Conservation (phyloP, 2,888 invertebrate genomes). For the Dusona sp. region DNA sequence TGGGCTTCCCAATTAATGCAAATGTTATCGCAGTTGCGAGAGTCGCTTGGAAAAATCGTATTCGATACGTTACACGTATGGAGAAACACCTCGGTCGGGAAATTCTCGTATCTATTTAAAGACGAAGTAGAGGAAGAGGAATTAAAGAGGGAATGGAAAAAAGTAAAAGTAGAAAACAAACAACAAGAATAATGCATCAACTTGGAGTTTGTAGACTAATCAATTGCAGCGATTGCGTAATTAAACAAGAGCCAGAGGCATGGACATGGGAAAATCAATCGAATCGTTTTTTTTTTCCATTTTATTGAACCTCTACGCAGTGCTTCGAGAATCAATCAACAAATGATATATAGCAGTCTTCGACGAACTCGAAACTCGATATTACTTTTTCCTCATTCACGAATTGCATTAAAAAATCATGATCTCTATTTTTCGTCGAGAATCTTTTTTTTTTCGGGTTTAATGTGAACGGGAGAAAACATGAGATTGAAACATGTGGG, state of each 20-base stretch:
- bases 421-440: background rate
- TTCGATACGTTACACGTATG: background rate
- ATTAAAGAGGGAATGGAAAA: background rate
- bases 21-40: background rate
- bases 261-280: conserved; percentile 40
- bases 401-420: background rate
- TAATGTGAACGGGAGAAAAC: background rate
- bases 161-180: background rate
- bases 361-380: background rate
- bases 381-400: background rate
- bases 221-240: conserved; percentile 44
- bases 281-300: conserved; percentile 13
- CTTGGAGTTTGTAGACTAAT: background rate
- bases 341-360: conserved; percentile 12
- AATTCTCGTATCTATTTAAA: conserved; percentile 7
- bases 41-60: background rate
- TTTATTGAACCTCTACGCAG: conserved; percentile 5
- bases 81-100: background rate
- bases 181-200: background rate
- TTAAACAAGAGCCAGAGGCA: background rate
- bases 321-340: conserved; percentile 31
- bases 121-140: background rate
- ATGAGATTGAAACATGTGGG: background rate
- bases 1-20: background rate
- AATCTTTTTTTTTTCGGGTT: background rate